Evolutionary conservation across 2,797 vertebrate genomes (phyloP).

Genomic region (Lepilemur ruficaudatus): DNA sequence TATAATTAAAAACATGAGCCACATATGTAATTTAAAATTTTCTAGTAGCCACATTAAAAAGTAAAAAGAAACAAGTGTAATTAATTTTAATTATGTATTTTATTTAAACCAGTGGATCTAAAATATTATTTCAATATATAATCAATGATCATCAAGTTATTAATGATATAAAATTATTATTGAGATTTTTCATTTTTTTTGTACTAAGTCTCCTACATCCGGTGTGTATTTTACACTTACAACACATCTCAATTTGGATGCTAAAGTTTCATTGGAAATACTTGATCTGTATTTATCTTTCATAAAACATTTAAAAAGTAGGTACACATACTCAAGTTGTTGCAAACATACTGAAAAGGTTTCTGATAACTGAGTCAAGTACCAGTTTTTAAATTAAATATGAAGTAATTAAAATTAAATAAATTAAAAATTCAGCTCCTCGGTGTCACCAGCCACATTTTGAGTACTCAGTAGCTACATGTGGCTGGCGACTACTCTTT

Average conservation of each 20-base stretch:
- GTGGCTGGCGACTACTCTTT: not conserved
- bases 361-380: not conserved
- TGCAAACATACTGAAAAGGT: not conserved
- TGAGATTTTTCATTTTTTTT: not conserved
- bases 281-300: not conserved
- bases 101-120: not conserved
- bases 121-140: not conserved
- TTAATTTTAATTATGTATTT: not conserved
- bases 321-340: not conserved
- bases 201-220: not conserved
- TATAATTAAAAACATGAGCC: not conserved
- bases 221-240: not conserved
- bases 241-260: not conserved
- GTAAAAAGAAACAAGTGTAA: not conserved
- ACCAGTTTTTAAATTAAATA: not conserved
- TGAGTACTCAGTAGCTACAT: not conserved
- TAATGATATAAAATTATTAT: not conserved
- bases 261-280: not conserved
- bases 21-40: not conserved
- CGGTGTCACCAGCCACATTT: not conserved
- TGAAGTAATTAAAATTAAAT: constrained; percentile 13
- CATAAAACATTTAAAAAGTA: constrained; percentile 13
- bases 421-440: not conserved
- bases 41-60: not conserved
- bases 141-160: constrained; percentile 4